Base-by-base conservation (phyloP, 2,888 invertebrate genomes). In the Rhogogaster chlorosoma region DNA sequence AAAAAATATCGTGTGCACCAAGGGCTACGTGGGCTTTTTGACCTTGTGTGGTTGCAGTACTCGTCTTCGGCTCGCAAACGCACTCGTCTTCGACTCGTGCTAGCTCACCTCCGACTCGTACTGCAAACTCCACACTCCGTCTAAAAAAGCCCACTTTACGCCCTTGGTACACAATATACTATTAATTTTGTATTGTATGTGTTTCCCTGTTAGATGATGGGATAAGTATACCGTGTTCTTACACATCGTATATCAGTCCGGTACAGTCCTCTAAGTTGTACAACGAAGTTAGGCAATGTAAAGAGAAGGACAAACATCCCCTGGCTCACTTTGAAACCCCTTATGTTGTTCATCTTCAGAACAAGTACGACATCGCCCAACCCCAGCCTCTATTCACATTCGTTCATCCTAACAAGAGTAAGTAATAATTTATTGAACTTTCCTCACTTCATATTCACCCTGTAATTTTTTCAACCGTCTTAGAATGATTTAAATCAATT, bases 301-400 rank as follows among this genome's bases (percentile, higher is more conserved):
- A 94, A 87, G 94, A 94, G 80, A 93, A 93, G 73, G 95, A 95
- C 87, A 95, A 95, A 88, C 94, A 94, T 86, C 90, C 94, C 45
- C 91, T 95, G 90, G 93, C 94, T 78, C 94, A 95, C 86, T 94
- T 94, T 94, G 99, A 98, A 95, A 98, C 96, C 89, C 96, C 98
- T 2, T 99, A 99, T 95, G 99, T 99, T 57, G 98, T 99, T 57
- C 97, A 98, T 92, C 95, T 98, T 91, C 97, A 97, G 91, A 98
- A 98, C 93, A 97, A 96, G 91, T 97, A 97, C 92, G 95, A 96
- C 87, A 96, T 99, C 89, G 96, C 96, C 45, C 95, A 95, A 42
- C 95, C 97, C 15, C 94, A 97, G 94, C 93, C 95, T 36, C 94
- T 99, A 12, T 99, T 99, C 93, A 97, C 96, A 84, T 99, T 99